Conservation (phyloP, 2,113 vertebrate genomes). For the Calonectris borealis region DNA sequence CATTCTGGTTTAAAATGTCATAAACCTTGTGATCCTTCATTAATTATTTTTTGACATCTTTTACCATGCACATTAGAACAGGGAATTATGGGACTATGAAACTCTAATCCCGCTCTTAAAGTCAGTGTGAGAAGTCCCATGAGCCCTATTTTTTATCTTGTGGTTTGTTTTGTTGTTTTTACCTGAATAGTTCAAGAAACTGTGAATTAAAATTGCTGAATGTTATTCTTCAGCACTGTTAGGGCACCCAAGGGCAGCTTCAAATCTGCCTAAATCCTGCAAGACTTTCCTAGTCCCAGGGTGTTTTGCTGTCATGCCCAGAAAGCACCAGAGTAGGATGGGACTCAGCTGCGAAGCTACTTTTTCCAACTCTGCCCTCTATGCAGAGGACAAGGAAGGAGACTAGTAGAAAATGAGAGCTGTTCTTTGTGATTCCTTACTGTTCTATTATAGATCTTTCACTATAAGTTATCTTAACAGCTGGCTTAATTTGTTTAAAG, state of each 20-base stretch:
- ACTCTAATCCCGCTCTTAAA: not conserved
- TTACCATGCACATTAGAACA: not conserved
- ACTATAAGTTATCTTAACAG: not conserved
- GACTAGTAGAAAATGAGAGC: not conserved
- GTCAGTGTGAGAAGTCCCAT: not conserved
- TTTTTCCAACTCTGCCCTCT: not conserved
- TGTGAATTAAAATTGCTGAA: not conserved
- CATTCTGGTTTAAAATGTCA: not conserved
- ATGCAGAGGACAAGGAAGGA: not conserved
- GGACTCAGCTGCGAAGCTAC: rapidly evolving
- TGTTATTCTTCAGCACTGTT: not conserved
- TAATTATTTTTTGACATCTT: not conserved
- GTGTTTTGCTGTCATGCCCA: not conserved
- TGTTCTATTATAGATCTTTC: not conserved
- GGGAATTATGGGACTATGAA: not conserved
- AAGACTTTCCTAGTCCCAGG: not conserved
- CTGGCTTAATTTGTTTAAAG: not conserved
- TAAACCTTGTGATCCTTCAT: not conserved
- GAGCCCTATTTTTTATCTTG: not conserved
- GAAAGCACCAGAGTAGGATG: not conserved
- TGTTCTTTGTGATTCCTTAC: not conserved
- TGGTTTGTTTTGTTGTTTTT: not conserved
- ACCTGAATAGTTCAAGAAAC: not conserved
- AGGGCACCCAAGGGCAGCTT: not conserved
- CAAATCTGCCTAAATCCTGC: not conserved